Conservation (phyloP, 2,888 invertebrate species). For the Zhuqinia jingwanae region DNA sequence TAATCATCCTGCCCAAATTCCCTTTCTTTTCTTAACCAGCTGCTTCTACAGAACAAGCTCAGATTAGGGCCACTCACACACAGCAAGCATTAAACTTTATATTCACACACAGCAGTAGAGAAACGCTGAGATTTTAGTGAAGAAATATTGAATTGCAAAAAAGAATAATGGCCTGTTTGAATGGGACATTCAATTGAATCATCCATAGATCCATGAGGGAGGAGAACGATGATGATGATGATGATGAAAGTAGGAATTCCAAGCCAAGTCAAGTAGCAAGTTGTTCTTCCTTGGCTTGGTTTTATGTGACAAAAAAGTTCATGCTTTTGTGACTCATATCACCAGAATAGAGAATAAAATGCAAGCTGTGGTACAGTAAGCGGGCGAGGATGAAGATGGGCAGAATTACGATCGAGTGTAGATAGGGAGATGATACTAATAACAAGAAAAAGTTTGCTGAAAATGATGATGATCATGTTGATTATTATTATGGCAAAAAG, state of each 20-base stretch:
- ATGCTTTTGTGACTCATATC: constrained; percentile 11
- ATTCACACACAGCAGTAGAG: no score
- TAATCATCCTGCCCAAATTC: no score
- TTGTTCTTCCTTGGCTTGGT: neutral
- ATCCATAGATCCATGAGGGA: constrained; percentile 29
- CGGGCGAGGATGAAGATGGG: neutral
- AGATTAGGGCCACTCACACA: no score
- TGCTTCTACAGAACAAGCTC: no score
- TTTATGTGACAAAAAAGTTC: no score
- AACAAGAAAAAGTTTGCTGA: constrained; percentile 12
- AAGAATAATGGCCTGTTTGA: constrained; percentile 35
- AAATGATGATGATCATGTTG: constrained; percentile 1
- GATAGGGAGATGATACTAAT: neutral
- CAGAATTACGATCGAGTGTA: neutral
- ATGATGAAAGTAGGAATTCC: neutral
- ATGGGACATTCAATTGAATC: constrained; percentile 45
- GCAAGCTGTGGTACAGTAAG: neutral
- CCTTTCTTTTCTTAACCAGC: no score
- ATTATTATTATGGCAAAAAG: constrained; percentile 12
- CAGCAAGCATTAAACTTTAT: no score
- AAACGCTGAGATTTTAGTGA: neutral
- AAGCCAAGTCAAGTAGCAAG: constrained; percentile 13
- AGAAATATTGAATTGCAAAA: constrained; percentile 41
- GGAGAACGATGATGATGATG: neutral
- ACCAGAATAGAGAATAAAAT: constrained; percentile 35